A percentile compares a stretch with the other conserved stretches of the same genome.
These are phyloP conservation scores for Hirtodrosophila confusa DNA, from an alignment of 2,888 invertebrate genomes.

Conservation along the genomic window DNA sequence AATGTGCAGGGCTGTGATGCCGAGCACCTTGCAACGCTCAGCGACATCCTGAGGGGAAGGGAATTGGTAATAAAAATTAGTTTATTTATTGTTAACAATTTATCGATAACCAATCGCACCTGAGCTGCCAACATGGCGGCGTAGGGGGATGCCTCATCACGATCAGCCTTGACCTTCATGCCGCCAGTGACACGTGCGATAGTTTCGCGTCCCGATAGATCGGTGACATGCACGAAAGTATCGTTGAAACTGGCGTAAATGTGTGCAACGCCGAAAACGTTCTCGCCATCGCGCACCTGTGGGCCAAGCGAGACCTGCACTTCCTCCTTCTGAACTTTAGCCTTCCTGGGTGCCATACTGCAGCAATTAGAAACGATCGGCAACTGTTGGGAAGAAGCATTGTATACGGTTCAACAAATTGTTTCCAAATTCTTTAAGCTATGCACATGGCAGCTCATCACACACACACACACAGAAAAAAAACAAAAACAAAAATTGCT, in stretches of 20 bases:
- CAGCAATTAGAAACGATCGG: conserved; percentile 39
- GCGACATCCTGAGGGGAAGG: conserved; percentile 94
- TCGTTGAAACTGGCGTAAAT: conserved; percentile 99
- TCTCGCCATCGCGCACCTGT: conserved; percentile 98
- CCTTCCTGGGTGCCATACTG: conserved; percentile 97
- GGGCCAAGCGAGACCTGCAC: conserved; percentile 98
- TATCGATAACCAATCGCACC: conserved; percentile 85
- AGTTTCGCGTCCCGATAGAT: conserved; percentile 98
- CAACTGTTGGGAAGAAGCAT: conserved; percentile 38
- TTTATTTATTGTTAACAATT: background rate
- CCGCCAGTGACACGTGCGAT: conserved; percentile 97
- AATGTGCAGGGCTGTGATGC: conserved; percentile 99
- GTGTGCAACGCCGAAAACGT: conserved; percentile 99
- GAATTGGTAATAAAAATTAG: background rate
- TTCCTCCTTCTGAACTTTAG: conserved; percentile 98
- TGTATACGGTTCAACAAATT: conserved; percentile 36
- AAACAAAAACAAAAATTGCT: conserved; percentile 38
- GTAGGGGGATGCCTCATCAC: conserved; percentile 99
- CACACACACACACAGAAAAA: conserved; percentile 23
- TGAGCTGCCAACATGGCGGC: conserved; percentile 99
- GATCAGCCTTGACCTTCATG: conserved; percentile 99
- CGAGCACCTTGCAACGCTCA: conserved; percentile 98
- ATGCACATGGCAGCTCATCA: conserved; percentile 44
- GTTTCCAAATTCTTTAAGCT: conserved; percentile 17
- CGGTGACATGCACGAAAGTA: conserved; percentile 99